A percentile compares a stretch with the other conserved stretches of the same genome.
Evolutionary conservation across 2,113 vertebrate species (phyloP).

Genomic region (Himantopus leucocephalus): DNA sequence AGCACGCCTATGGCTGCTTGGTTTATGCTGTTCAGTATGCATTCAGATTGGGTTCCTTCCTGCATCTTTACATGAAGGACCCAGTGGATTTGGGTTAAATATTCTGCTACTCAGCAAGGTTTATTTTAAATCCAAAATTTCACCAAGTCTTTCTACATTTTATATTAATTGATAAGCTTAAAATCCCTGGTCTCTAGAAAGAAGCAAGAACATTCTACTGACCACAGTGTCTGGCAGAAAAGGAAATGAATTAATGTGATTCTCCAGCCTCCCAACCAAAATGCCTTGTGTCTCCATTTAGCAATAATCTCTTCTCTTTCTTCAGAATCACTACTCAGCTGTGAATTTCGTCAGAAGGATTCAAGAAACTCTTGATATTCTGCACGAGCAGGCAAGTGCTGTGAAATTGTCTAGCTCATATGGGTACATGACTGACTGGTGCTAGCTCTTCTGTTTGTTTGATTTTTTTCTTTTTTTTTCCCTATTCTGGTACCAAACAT

Average conservation of each 20-base stretch:
- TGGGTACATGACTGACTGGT: neutral
- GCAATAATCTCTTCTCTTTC: neutral
- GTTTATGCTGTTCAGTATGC: neutral
- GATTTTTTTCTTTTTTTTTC: neutral
- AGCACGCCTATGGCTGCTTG: neutral
- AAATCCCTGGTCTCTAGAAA: neutral
- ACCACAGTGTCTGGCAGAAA: neutral
- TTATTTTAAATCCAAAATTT: constrained; percentile 3
- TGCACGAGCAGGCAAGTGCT: constrained; percentile 83
- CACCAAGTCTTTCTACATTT: neutral
- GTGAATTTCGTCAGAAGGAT: constrained; percentile 78
- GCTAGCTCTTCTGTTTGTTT: neutral
- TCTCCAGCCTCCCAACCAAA: neutral
- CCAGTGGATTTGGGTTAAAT: neutral
- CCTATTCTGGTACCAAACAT: neutral
- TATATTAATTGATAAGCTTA: neutral
- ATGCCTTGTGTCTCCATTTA: neutral
- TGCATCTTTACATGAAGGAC: neutral
- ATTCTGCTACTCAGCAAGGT: neutral
- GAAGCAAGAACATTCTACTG: neutral
- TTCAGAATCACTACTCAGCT: constrained; percentile 82
- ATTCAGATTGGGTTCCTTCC: neutral
- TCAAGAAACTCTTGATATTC: constrained; percentile 84
- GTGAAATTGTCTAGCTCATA: neutral
- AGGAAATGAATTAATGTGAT: neutral